These are phyloP conservation scores for Pterocles gutturalis DNA, from an alignment of 2,113 vertebrate genomes.

Conservation along the genomic window DNA sequence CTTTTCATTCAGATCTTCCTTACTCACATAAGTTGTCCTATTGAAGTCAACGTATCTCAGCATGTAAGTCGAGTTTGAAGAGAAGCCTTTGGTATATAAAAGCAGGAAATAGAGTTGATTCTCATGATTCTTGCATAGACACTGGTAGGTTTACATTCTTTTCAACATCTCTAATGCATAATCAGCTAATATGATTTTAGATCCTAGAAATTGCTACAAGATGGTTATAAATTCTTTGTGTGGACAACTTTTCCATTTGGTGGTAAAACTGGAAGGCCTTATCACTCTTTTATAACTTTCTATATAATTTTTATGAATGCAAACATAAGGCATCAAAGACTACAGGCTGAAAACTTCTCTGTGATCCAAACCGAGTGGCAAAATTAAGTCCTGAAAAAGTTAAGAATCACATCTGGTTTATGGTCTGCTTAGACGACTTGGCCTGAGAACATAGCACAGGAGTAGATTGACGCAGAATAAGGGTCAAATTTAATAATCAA, in stretches of 20 bases:
- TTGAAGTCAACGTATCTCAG: conserved; percentile 49
- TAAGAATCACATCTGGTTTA: conserved; percentile 73
- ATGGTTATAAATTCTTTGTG: conserved; percentile 79
- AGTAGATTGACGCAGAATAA: conserved; percentile 58
- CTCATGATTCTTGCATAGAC: conserved; percentile 60
- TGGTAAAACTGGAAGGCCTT: conserved; percentile 77
- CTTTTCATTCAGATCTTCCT: conserved; percentile 20
- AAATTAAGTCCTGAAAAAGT: conserved; percentile 63
- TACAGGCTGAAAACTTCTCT: conserved; percentile 55
- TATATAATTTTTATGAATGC: conserved; percentile 81
- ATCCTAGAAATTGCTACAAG: conserved; percentile 77
- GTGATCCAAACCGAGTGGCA: conserved; percentile 73
- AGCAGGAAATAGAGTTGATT: not conserved
- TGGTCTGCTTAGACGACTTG: conserved; percentile 62
- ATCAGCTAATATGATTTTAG: conserved; percentile 70
- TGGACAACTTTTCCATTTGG: conserved; percentile 77
- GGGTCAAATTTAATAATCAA: conserved; percentile 71
- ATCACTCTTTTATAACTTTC: conserved; percentile 79
- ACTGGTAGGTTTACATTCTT: conserved; percentile 65
- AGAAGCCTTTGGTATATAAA: not conserved
- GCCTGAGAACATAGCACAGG: conserved; percentile 70
- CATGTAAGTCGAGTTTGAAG: conserved; percentile 16
- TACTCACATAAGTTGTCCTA: conserved; percentile 7
- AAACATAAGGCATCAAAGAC: conserved; percentile 78
- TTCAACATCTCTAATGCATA: conserved; percentile 63